Evolutionary conservation across 2,888 invertebrate genomes (phyloP).

Genomic region (Rotaria macrura): DNA sequence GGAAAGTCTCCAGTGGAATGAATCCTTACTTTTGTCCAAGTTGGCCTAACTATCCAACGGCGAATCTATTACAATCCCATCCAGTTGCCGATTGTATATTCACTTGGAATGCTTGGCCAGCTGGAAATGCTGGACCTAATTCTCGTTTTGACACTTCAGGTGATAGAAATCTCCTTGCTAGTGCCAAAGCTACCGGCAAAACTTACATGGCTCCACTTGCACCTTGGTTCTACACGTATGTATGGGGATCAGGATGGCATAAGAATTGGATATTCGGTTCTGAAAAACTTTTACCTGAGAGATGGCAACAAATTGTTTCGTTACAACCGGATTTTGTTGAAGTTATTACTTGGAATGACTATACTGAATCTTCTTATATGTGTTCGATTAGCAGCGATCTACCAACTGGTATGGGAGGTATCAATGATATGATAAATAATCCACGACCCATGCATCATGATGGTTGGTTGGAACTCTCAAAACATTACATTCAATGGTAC

Average conservation of each 20-base stretch:
- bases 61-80: background rate
- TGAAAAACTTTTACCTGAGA: background rate
- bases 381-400: conserved; percentile 5
- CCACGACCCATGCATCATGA: background rate
- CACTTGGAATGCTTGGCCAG: conserved; percentile 17
- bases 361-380: background rate
- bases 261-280: conserved; percentile 2
- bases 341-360: conserved; percentile 19
- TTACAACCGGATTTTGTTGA: conserved; percentile 12
- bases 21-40: conserved; percentile 14
- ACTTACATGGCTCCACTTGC: conserved; percentile 6
- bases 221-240: conserved; percentile 7
- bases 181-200: background rate
- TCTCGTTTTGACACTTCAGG: background rate
- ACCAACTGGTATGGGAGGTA: background rate
- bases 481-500: conserved; percentile 21
- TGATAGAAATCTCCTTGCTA: background rate
- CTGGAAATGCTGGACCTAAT: background rate
- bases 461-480: background rate
- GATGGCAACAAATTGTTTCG: conserved; percentile 20
- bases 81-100: conserved; percentile 18
- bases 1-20: background rate
- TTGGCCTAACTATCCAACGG: background rate
- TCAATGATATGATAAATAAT: background rate
- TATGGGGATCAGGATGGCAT: background rate